Evolutionary conservation across 2,113 vertebrate species (phyloP).

Genomic region (Ctenodactylus gundi): DNA sequence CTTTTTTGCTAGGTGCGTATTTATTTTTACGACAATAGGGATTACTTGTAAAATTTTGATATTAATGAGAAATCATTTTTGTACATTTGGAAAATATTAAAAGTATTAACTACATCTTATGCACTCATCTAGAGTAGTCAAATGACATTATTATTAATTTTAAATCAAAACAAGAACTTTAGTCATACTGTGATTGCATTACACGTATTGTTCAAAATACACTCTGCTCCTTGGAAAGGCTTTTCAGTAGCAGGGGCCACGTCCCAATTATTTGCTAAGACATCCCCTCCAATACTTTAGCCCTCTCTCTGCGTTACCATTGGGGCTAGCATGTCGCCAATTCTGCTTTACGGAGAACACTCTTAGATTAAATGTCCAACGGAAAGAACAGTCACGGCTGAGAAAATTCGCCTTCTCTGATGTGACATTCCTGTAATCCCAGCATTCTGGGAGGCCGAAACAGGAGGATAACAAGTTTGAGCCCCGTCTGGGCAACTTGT

Average conservation of each 20-base stretch:
- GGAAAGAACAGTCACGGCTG: not conserved
- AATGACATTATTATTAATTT: not conserved
- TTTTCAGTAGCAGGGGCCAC: not conserved
- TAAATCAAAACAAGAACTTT: not conserved
- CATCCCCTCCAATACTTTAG: not conserved
- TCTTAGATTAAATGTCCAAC: constrained; percentile 1
- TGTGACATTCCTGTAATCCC: too few relatives aligned
- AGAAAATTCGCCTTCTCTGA: not conserved
- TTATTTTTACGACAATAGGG: not conserved
- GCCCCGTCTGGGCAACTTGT: too few relatives aligned
- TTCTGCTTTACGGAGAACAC: not conserved
- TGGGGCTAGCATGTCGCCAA: not conserved
- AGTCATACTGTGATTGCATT: not conserved
- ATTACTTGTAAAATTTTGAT: not conserved
- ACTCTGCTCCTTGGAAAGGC: not conserved
- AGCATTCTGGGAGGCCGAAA: too few relatives aligned
- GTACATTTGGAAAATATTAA: not conserved
- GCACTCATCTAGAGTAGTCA: not conserved
- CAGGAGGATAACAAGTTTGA: too few relatives aligned
- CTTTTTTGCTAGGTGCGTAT: not conserved
- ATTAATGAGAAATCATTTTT: not conserved
- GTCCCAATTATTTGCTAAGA: not conserved
- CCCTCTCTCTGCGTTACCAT: not conserved
- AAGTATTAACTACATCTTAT: not conserved
- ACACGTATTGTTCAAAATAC: not conserved